Conservation (phyloP, 2,888 invertebrate species). For the Odontothrips loti region DNA sequence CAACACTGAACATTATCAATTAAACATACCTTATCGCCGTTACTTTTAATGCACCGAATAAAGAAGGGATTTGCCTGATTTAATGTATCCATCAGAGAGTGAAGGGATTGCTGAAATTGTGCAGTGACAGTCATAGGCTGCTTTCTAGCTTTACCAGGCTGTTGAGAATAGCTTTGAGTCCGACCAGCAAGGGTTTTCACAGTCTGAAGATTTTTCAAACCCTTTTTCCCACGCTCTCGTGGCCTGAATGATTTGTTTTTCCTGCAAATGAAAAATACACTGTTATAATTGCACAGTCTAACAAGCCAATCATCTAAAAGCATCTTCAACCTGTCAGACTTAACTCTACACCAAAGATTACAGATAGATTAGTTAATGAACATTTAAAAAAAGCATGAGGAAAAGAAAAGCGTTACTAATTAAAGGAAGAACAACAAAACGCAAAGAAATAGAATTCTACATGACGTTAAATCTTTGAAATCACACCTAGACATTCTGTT, state of each 20-base stretch:
- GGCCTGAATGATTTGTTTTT: conserved; percentile 90
- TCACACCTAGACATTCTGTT: conserved; percentile 15
- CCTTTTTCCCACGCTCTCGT: conserved; percentile 78
- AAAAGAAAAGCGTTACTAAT: not conserved
- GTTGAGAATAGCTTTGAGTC: conserved; percentile 51
- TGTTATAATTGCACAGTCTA: not conserved
- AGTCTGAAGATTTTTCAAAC: conserved; percentile 83
- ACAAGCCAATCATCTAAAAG: no score
- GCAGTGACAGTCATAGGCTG: conserved; percentile 90
- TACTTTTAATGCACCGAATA: conserved; percentile 91
- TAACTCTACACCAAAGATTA: conserved; percentile 32
- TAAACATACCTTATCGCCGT: conserved; percentile 69
- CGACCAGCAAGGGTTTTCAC: conserved; percentile 85
- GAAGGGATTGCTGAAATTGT: conserved; percentile 90
- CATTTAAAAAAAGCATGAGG: not conserved
- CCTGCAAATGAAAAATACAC: conserved; percentile 54
- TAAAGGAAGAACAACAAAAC: conserved; percentile 20
- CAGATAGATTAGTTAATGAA: not conserved
- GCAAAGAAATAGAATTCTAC: conserved; percentile 32
- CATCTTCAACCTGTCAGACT: no score
- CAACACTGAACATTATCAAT: not conserved
- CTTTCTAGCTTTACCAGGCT: conserved; percentile 63
- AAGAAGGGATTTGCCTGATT: conserved; percentile 85
- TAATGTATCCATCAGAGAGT: conserved; percentile 87
- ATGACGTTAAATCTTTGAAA: not conserved